Conservation (phyloP, 2,797 vertebrate genomes). For the Cheirogaleus major region DNA sequence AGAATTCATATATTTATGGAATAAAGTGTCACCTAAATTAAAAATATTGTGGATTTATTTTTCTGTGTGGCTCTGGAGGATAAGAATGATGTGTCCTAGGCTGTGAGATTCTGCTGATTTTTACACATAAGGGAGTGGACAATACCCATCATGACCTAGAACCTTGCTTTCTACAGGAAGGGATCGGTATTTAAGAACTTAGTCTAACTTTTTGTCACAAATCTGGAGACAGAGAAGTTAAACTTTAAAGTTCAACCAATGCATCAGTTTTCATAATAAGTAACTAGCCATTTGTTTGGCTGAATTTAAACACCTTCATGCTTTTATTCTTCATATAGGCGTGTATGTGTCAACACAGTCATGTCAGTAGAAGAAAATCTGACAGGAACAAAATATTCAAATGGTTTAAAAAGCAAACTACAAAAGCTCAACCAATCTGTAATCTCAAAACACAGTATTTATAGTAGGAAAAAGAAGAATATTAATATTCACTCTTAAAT, state of each 20-base stretch:
- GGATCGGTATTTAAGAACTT: not conserved
- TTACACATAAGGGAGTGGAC: not conserved
- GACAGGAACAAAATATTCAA: constrained; percentile 37
- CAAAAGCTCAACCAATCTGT: not conserved
- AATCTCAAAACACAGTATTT: constrained; percentile 47
- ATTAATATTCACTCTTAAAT: constrained; percentile 50
- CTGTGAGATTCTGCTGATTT: not conserved
- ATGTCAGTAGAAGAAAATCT: not conserved
- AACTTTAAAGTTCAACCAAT: constrained; percentile 21
- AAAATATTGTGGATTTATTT: not conserved
- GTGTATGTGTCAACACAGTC: not conserved
- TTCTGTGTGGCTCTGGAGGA: not conserved
- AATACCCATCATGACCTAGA: not conserved
- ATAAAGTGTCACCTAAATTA: not conserved
- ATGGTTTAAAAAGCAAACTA: not conserved
- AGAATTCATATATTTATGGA: not conserved
- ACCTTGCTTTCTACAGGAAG: not conserved
- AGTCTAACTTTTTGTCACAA: not conserved
- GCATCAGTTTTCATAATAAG: not conserved
- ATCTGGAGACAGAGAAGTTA: not conserved
- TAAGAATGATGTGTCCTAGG: not conserved
- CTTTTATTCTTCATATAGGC: not conserved
- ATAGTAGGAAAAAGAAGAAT: constrained; percentile 16
- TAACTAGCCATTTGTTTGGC: not conserved
- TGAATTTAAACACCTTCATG: not conserved